Evolutionary conservation across 2,113 vertebrate genomes (phyloP), one percentile per base, ranked within the genome.

Genomic region (Leptodactylus fuscus): DNA sequence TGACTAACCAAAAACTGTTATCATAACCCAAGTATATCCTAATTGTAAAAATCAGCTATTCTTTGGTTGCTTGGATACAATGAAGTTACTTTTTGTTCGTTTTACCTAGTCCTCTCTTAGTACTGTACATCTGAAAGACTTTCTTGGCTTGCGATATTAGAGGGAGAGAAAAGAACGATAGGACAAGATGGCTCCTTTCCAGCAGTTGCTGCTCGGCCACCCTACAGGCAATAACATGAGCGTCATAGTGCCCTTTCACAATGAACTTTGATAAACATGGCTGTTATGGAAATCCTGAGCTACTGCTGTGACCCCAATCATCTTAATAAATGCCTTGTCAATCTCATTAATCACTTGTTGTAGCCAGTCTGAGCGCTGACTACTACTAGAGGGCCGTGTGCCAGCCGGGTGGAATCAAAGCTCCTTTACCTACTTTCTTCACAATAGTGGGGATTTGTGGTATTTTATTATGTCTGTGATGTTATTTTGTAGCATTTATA

Each of bases 251-350:
- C 48, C 75, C 34, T 80, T 80, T 69, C 75, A 70, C 75, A 79
- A 79, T 85, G n/a, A 69, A 55, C 75, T 55, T 85, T 80, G 48
- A 69, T 79, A 80, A 70, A 79, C n/a, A 70, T 71, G 75, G 60
- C 83, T 79, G 62, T 53, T 79, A 38, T 69, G 32, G 48, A 79
- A 51, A 53, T 70, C 48, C 24, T 13, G 29, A 27, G 24, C 69
- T 79, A 78, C 83, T 85, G 55, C 60, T 44, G 75, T 85, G 75
- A 85, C 83, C 75, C 75, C 83, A 85, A 85, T 85, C 83, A 80
- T 80, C 80, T 85, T 85, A 85, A 85, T 85, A 85, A 85, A 79
- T 41, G 46, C 24, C 83, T 29, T 85, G 83, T 80, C 82, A 77
- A 34, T 77, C 83, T 85, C 48, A 67, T 85, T 85, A 85, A 73